These are phyloP conservation scores for Marisa cornuarietis DNA, from an alignment of 1,140 invertebrate species.

Conservation along the genomic window DNA sequence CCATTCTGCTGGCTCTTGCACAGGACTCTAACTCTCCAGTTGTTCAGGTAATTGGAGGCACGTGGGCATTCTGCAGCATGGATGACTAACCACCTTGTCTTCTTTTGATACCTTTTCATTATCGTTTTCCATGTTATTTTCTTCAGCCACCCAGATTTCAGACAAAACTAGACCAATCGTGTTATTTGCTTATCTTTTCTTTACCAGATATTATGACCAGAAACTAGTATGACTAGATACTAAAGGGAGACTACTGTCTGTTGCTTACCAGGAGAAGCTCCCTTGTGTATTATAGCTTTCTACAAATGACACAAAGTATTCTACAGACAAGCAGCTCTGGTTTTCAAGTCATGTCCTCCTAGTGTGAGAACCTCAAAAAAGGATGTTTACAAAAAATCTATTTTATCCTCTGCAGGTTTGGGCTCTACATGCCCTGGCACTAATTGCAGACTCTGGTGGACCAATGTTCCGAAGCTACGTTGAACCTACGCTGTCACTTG, in stretches of 20 bases:
- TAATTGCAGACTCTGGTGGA: slow-evolving; percentile 97
- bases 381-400: no score
- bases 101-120: background rate
- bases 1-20: slow-evolving; percentile 90
- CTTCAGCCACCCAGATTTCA: background rate
- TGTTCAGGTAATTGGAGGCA: slow-evolving; percentile 77
- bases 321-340: no score
- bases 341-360: no score
- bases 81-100: background rate
- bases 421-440: slow-evolving; percentile 92
- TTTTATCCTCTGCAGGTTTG: slow-evolving; percentile 77
- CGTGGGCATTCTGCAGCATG: background rate
- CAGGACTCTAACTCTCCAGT: slow-evolving; percentile 90
- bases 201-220: no score
- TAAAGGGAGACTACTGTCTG: no score
- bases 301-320: no score
- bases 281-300: no score
- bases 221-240: no score
- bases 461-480: slow-evolving; percentile 98
- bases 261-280: no score
- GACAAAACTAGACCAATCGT: background rate
- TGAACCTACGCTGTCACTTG: slow-evolving; percentile 89
- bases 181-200: background rate
- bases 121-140: background rate
- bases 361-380: no score